Base-by-base conservation (phyloP, 2,113 vertebrate genomes). In the Apodemus speciosus region DNA sequence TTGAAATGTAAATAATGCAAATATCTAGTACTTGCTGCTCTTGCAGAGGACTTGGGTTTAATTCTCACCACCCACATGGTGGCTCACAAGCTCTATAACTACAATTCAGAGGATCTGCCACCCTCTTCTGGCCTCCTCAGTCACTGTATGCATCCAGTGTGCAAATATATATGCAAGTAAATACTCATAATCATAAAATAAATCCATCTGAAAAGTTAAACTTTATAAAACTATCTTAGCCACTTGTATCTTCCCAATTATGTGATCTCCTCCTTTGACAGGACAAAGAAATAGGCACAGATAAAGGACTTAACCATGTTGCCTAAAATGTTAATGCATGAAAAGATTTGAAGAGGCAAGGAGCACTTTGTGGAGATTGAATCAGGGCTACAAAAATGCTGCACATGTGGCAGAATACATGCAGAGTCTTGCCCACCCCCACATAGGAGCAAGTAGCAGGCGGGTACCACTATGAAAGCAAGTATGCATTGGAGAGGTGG, bases 181-280 rank as follows among this genome's bases (percentile, higher is more conserved):
- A 83, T 40, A 83, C 58, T 32, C 27, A 83, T 16, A 81, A 60
- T 56, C 6, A 40, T 20, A 64, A 83, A 83, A 81, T 81, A 81
- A 81, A 64, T 62, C 80, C 51, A 77, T 84, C 30, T 91, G 85
- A 92, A 10, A 79, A 69, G 71, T 73, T 89, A 81, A 64, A 92
- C 79, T 90, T 95, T 79, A 86, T 69, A 81, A 90, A 85, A 68
- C 46, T 81, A 49, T 56, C 75, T 58, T 58, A 81, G n/a, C 18
- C 60, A 88, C 40, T 79, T 92, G 56, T 10, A 86, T 56, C 64
- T 85, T 84, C 71, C 11, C 2, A 14, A 49, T 95, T 85, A 40
- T 49, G 30, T 58, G 64, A 73, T 62, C 60, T 58, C 56, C 64
- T 79, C 16, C 16, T 92, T 85, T 81, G 71, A 80, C 4, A 64